Base-by-base conservation (phyloP, 1,140 invertebrate genomes). In the Drosophila pachea region DNA sequence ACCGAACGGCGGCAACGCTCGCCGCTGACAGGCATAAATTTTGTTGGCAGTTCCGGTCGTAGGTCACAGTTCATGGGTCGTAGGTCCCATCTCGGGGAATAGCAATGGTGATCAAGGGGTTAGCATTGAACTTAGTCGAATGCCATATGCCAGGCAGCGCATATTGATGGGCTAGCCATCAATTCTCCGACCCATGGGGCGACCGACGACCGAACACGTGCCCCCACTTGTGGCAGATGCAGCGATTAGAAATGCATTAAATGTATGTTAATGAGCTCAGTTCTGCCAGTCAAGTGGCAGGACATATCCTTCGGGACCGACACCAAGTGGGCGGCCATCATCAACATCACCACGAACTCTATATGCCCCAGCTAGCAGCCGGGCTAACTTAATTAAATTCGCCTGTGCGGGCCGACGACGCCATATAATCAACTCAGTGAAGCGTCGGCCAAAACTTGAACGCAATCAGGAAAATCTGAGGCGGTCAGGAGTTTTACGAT, bases 171-270 rank as follows among this genome's bases (percentile, higher is more conserved):
- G 40, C 22, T 43, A 38, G 47, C 81, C 81, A 86, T 86, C 81
- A 78, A 86, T 86, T 86, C 22, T 22, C 81, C 65, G 29, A 45
- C 45, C 22, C 12, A 42, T 53, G 36, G 47, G 62, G 43, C 60
- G n/a, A 22, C 22, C 1, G 22, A 22, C 22, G 22, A 2, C 22
- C 36, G 47, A 76, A 78, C 81, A 79, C 81, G 82, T 86, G 81
- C 81, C 68, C 67, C 54, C 49, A 9, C 14, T n/a, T 35, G 43
- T 33, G 22, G 47, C 58, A 72, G 52, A 49, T 59, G 63, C 65
- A 73, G 59, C 73, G 87, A 88, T 88, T 88, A 88, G 87, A 88
- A 88, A 79, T 61, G 76, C 87, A 81, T 88, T 88, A 88, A 87
- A 86, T 74, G 75, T 73, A 86, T 87, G 83, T 73, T 88, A 88